phyloP scores from a whole-genome alignment of 2,888 invertebrate genomes.

The Diaprepes abbreviatus region DNA sequence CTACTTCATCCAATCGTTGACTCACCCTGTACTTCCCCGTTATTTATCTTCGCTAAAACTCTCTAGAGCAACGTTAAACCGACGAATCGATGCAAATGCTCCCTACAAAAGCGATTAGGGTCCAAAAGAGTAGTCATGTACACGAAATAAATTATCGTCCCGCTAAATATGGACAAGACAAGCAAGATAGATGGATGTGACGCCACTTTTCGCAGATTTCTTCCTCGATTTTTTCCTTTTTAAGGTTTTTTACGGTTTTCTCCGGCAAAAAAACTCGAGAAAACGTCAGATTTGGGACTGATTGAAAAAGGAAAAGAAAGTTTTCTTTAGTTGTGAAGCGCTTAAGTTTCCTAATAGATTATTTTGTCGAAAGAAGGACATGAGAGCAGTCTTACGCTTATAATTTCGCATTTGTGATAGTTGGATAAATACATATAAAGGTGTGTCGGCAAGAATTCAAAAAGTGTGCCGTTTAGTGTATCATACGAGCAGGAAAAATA shows the following conservation, averaged over 20 bases:
- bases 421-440: too few relatives aligned
- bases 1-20: too few relatives aligned
- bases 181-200: slow-evolving; percentile 61
- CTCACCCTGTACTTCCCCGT: too few relatives aligned
- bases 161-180: slow-evolving; percentile 62
- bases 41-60: background rate
- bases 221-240: slow-evolving; percentile 32
- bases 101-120: slow-evolving; percentile 51
- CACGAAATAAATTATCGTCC: slow-evolving; percentile 63
- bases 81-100: slow-evolving; percentile 26
- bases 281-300: slow-evolving; percentile 8
- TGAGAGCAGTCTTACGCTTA: too few relatives aligned
- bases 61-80: background rate
- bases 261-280: background rate
- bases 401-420: too few relatives aligned
- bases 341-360: background rate
- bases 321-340: background rate
- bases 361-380: too few relatives aligned
- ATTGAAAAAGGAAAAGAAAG: background rate
- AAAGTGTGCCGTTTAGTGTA: too few relatives aligned
- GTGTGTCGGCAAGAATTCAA: too few relatives aligned
- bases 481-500: too few relatives aligned
- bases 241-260: slow-evolving; percentile 22
- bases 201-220: slow-evolving; percentile 45
- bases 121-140: slow-evolving; percentile 59